Conservation (phyloP, 2,113 vertebrate species). For the Collichthys lucidus region DNA sequence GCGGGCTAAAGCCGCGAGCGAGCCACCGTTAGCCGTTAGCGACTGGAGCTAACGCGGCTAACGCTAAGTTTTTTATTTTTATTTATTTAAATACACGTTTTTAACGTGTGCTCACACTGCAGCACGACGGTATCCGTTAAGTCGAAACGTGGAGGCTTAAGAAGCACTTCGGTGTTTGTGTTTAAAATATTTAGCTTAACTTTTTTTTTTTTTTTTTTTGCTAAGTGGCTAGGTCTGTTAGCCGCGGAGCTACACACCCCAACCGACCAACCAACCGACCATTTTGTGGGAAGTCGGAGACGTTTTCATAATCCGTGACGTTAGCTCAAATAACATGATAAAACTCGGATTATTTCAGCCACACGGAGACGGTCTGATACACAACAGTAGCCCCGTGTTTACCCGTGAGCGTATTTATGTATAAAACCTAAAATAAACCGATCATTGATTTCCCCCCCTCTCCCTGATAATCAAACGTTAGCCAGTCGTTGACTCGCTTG, state of each 20-base stretch:
- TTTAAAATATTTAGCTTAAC: slow-evolving; percentile 39
- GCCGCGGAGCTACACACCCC: slow-evolving; percentile 68
- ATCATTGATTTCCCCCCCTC: not conserved
- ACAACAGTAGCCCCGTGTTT: not conserved
- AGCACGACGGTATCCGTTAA: not conserved
- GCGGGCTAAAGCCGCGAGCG: slow-evolving; percentile 55
- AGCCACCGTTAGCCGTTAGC: not conserved
- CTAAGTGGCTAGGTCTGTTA: slow-evolving; percentile 59
- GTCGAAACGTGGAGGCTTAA: not conserved
- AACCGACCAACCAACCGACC: slow-evolving; percentile 60
- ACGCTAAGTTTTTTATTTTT: slow-evolving; percentile 47
- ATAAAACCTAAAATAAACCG: not conserved
- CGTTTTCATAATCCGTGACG: slow-evolving; percentile 69
- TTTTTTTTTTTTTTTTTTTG: slow-evolving; percentile 41
- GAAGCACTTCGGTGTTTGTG: no score
- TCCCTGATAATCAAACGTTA: slow-evolving; percentile 30
- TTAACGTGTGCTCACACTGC: not conserved
- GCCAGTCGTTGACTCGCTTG: slow-evolving; percentile 41
- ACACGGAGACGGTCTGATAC: not conserved
- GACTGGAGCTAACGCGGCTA: slow-evolving; percentile 61
- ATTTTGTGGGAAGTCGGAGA: slow-evolving; percentile 81
- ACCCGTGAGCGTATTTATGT: not conserved
- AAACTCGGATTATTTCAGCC: not conserved
- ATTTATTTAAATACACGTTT: slow-evolving; percentile 12
- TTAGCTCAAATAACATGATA: slow-evolving; percentile 13